A percentile compares a stretch with the other conserved stretches of the same genome.
These are phyloP conservation scores for Psylliodes chrysocephalus DNA, from an alignment of 2,888 invertebrate species.

Conservation along the genomic window DNA sequence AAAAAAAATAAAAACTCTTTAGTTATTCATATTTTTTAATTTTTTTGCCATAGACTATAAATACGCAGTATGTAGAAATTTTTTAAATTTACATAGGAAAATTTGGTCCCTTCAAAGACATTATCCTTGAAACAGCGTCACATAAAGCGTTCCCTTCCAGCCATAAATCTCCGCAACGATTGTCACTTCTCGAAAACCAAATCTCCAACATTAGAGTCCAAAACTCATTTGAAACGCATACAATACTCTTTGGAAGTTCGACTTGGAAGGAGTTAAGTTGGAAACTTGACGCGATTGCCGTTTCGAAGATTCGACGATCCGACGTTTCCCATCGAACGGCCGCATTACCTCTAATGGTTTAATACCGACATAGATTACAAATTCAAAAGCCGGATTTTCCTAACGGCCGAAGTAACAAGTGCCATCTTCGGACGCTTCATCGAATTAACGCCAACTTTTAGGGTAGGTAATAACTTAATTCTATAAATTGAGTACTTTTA, in stretches of 20 bases:
- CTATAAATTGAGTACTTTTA: too few species aligned
- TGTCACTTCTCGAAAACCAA: constrained; percentile 9
- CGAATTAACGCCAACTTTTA: not conserved
- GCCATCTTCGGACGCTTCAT: constrained; percentile 40
- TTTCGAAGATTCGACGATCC: constrained; percentile 31
- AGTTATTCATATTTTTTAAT: too few species aligned
- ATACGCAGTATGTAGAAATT: too few species aligned
- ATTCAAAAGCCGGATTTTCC: constrained; percentile 47
- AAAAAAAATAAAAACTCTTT: too few species aligned
- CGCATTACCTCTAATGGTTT: constrained; percentile 57
- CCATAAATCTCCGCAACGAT: constrained; percentile 18
- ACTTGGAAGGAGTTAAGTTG: constrained; percentile 3
- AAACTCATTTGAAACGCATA: constrained; percentile 24
- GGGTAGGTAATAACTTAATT: too few species aligned
- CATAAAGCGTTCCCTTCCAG: not conserved
- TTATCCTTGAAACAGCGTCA: not conserved
- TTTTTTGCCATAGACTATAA: too few species aligned
- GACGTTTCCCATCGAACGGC: constrained; percentile 40
- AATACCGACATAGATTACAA: constrained; percentile 59
- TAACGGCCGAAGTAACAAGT: constrained; percentile 59
- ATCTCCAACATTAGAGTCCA: constrained; percentile 18
- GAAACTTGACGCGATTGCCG: constrained; percentile 7
- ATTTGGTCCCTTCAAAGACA: not conserved
- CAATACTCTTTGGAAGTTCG: constrained; percentile 2
- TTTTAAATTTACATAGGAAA: too few species aligned